phyloP scores from a whole-genome alignment of 2,888 invertebrate genomes.

The Brachyptera putata region DNA sequence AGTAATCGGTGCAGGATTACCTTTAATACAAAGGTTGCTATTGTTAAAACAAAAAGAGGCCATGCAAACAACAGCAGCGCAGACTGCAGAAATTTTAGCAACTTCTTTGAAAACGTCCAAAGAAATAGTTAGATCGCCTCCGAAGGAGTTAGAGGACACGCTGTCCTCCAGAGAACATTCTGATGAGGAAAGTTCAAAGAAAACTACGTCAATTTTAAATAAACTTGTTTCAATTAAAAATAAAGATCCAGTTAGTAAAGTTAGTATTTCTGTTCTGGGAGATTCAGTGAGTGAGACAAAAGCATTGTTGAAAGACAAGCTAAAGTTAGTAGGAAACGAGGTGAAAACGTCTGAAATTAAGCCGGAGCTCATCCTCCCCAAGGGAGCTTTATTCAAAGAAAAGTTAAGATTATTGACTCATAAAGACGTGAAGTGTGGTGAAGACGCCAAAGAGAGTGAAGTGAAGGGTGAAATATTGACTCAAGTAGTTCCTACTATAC shows the following conservation, averaged over 20 bases:
- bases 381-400: slow-evolving; percentile 50
- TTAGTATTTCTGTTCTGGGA: not conserved
- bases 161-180: slow-evolving; percentile 1
- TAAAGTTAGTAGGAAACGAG: slow-evolving; percentile 1
- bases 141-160: not conserved
- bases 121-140: slow-evolving; percentile 1
- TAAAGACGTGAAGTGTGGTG: slow-evolving; percentile 6
- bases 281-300: not conserved
- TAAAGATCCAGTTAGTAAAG: slow-evolving; percentile 9
- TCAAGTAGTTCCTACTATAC: not conserved
- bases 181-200: slow-evolving; percentile 8
- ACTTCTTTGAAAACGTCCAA: slow-evolving; percentile 46
- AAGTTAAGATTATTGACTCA: slow-evolving; percentile 7
- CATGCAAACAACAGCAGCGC: slow-evolving; percentile 58
- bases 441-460: not conserved
- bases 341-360: not conserved
- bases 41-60: slow-evolving; percentile 57
- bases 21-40: slow-evolving; percentile 68
- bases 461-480: not conserved
- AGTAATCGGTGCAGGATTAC: slow-evolving; percentile 65
- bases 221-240: slow-evolving; percentile 28
- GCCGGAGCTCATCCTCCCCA: slow-evolving; percentile 36
- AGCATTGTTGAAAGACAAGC: slow-evolving; percentile 4
- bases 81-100: slow-evolving; percentile 51
- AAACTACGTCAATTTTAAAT: slow-evolving; percentile 22